Evolutionary conservation across 2,797 vertebrate species (phyloP).

Genomic region (Sebastes oblongus): DNA sequence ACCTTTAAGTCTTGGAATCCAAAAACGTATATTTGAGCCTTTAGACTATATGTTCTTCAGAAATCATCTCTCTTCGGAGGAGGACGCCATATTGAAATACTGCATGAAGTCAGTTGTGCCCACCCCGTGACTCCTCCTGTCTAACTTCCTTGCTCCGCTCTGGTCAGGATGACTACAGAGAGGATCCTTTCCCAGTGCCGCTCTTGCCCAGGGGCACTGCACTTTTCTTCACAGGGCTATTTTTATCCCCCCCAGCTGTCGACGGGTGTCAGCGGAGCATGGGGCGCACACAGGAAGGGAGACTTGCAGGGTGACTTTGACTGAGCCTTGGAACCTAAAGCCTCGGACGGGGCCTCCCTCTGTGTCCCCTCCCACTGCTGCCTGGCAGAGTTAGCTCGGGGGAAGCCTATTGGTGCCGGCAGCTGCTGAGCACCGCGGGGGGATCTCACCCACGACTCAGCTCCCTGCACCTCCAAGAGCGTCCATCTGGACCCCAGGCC

Average conservation of each 20-base stretch:
- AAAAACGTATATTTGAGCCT: neutral
- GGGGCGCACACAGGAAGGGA: constrained; percentile 44
- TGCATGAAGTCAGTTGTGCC: neutral
- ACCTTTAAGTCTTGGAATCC: neutral
- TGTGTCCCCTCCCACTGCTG: constrained; percentile 18
- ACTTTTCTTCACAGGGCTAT: constrained; percentile 73
- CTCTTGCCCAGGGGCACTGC: constrained; percentile 57
- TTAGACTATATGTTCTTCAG: neutral
- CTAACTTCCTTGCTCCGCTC: constrained; percentile 21
- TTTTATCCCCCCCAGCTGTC: constrained; percentile 81
- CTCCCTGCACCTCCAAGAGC: constrained; percentile 5
- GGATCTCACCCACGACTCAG: constrained; percentile 19
- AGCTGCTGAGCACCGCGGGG: constrained; percentile 52
- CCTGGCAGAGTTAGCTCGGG: constrained; percentile 43
- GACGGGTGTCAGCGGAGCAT: constrained; percentile 71
- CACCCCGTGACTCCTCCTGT: neutral
- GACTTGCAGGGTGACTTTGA: constrained; percentile 81
- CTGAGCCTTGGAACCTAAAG: constrained; percentile 38
- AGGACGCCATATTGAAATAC: neutral
- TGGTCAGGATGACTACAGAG: constrained; percentile 15
- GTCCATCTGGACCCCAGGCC: constrained; percentile 41
- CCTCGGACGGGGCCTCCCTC: constrained; percentile 29
- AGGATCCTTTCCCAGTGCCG: constrained; percentile 41
- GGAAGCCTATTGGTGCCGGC: constrained; percentile 55
- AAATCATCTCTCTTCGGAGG: neutral